phyloP scores from a whole-genome alignment of 2,113 vertebrate genomes.

The Bettongia penicillata region DNA sequence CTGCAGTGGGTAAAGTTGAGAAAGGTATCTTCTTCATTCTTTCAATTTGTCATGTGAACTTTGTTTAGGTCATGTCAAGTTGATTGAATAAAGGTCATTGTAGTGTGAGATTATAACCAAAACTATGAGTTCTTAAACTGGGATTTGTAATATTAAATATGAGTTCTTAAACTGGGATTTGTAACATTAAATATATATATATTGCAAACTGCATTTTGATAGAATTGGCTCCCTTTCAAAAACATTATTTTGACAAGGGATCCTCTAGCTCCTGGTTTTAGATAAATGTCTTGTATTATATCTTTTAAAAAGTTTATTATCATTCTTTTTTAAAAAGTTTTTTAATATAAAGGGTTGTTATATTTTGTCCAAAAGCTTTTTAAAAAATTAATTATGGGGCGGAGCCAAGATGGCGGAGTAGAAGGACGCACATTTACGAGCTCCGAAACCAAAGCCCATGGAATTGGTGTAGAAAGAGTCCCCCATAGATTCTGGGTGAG shows the following conservation, averaged over 20 bases:
- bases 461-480: too few relatives aligned
- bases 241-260: conserved; percentile 24
- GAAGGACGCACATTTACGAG: too few relatives aligned
- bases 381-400: not conserved
- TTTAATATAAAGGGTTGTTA: not conserved
- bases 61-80: not conserved
- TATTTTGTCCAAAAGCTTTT: not conserved
- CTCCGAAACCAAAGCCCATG: too few relatives aligned
- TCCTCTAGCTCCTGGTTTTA: not conserved
- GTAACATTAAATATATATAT: not conserved
- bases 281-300: not conserved
- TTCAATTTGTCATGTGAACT: not conserved
- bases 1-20: not conserved
- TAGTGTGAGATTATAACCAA: not conserved
- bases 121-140: not conserved
- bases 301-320: not conserved
- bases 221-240: conserved; percentile 13
- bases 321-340: not conserved
- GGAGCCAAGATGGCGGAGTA: too few relatives aligned
- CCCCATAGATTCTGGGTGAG: too few relatives aligned
- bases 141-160: not conserved
- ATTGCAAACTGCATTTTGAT: conserved; percentile 25
- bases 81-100: not conserved
- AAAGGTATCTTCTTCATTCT: not conserved
- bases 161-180: not conserved